These are phyloP conservation scores for Stenchaetothrips biformis DNA, from an alignment of 2,888 invertebrate species.

Conservation along the genomic window DNA sequence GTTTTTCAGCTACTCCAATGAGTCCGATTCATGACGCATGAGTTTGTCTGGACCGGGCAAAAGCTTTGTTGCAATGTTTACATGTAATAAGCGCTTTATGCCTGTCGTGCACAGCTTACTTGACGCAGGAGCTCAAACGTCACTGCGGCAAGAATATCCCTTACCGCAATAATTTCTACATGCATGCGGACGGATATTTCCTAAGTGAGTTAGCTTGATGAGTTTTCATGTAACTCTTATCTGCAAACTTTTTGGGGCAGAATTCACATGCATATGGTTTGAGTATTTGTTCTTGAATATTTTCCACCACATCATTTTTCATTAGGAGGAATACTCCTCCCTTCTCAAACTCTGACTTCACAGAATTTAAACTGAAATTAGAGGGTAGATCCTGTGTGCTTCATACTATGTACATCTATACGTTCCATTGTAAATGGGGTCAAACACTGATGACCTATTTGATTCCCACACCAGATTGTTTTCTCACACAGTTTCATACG, in stretches of 20 bases:
- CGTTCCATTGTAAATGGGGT: slow-evolving; percentile 4
- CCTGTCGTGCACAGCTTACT: slow-evolving; percentile 31
- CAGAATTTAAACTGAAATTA: background rate
- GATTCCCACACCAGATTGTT: slow-evolving; percentile 8
- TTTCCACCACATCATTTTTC: slow-evolving; percentile 1
- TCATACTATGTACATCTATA: background rate
- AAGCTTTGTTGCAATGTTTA: slow-evolving; percentile 26
- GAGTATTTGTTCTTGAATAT: background rate
- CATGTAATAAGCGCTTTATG: slow-evolving; percentile 29
- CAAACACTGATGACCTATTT: background rate
- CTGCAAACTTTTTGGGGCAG: slow-evolving; percentile 28
- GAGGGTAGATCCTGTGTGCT: background rate
- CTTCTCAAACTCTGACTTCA: background rate
- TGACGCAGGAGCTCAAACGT: slow-evolving; percentile 29
- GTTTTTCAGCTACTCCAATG: slow-evolving; percentile 26
- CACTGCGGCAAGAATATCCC: slow-evolving; percentile 29
- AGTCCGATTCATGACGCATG: slow-evolving; percentile 28
- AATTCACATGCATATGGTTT: slow-evolving; percentile 29
- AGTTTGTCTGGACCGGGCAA: slow-evolving; percentile 32
- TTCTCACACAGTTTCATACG: background rate
- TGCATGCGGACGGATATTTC: slow-evolving; percentile 29
- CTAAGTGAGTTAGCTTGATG: slow-evolving; percentile 28
- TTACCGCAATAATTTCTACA: slow-evolving; percentile 30
- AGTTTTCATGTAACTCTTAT: slow-evolving; percentile 26
- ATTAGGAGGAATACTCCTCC: background rate